phyloP scores from a whole-genome alignment of 2,113 vertebrate genomes.

The Tympanuchus pallidicinctus region DNA sequence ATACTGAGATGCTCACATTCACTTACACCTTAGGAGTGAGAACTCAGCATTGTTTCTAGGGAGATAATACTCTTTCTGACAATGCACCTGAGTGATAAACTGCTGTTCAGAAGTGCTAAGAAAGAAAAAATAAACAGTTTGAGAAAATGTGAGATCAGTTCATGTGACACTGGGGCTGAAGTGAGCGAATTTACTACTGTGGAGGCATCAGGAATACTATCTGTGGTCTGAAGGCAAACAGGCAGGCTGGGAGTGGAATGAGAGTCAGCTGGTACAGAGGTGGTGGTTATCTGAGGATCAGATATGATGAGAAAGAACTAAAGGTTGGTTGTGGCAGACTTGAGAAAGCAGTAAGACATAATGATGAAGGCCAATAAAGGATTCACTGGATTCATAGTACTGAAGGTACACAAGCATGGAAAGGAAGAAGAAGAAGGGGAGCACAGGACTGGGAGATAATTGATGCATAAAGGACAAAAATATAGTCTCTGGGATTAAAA shows the following conservation, averaged over 20 bases:
- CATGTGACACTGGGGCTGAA: background rate
- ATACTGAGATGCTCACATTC: background rate
- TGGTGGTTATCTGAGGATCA: background rate
- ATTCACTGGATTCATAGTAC: background rate
- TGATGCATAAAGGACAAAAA: background rate
- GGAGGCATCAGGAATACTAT: background rate
- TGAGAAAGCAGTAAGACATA: background rate
- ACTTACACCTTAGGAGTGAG: background rate
- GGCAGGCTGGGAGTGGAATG: background rate
- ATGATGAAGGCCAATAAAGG: background rate
- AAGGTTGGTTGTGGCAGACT: background rate
- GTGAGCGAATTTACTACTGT: background rate
- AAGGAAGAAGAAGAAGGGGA: background rate
- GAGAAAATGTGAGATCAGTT: background rate
- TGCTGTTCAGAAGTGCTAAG: background rate
- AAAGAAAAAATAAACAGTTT: background rate
- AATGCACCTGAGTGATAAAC: background rate
- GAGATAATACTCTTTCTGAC: background rate
- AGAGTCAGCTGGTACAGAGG: background rate
- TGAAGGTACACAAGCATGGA: fast-evolving
- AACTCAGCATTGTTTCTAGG: background rate
- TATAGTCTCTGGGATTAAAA: background rate
- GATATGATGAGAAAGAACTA: background rate
- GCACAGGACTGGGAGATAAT: background rate
- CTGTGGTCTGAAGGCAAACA: background rate